A percentile compares a stretch with the other conserved stretches of the same genome.
These are phyloP conservation scores for Paraescarpia echinospica DNA, from an alignment of 1,140 invertebrate genomes.

Conservation along the genomic window DNA sequence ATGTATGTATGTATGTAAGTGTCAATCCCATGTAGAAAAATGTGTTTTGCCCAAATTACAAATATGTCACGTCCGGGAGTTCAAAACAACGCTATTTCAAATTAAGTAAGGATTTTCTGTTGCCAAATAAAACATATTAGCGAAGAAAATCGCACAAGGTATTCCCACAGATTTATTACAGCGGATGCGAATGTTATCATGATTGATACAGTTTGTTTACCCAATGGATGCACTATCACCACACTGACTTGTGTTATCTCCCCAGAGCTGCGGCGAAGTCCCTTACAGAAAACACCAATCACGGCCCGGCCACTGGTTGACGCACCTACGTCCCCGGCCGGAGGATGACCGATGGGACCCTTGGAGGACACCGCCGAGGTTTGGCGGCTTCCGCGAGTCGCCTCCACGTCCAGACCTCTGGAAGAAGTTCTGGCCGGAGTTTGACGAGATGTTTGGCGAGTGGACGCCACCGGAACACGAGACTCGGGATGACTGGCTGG, in stretches of 20 bases:
- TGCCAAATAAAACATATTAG: too few species aligned
- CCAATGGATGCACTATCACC: too few species aligned
- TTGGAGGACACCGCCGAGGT: not conserved
- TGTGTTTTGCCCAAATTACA: too few species aligned
- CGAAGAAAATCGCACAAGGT: too few species aligned
- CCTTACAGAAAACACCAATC: not conserved
- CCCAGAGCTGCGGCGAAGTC: not conserved
- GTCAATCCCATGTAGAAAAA: too few species aligned
- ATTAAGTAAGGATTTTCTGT: too few species aligned
- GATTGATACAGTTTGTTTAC: too few species aligned
- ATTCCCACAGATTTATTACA: too few species aligned
- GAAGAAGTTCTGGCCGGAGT: not conserved
- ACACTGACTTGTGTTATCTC: not conserved
- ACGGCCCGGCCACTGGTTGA: not conserved
- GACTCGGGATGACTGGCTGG: not conserved
- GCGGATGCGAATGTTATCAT: too few species aligned
- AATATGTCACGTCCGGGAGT: too few species aligned
- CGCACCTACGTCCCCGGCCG: not conserved
- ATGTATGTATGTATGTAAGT: too few species aligned
- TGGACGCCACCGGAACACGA: not conserved
- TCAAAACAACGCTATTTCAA: too few species aligned
- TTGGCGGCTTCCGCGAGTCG: not conserved
- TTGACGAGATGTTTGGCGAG: not conserved
- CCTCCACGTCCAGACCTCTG: not conserved
- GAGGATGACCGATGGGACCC: not conserved